Evolutionary conservation across 2,888 invertebrate species (phyloP).

Genomic region (Epicampocera succincta): DNA sequence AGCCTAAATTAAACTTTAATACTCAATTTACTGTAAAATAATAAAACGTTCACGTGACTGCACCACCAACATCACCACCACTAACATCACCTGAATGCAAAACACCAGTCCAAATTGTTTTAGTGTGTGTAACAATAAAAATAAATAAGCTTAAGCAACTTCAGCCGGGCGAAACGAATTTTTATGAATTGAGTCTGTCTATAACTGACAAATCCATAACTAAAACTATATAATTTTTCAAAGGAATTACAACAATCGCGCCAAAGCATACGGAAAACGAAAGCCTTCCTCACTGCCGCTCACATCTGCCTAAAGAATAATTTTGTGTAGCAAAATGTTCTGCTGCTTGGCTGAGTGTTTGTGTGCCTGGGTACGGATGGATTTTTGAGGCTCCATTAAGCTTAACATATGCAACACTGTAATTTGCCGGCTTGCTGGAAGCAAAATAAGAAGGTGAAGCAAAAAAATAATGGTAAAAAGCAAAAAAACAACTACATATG

Average conservation of each 20-base stretch:
- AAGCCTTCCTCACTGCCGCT: slow-evolving; percentile 8
- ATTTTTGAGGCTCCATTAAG: slow-evolving; percentile 63
- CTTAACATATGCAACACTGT: slow-evolving; percentile 70
- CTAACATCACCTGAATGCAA: not conserved
- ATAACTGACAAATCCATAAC: slow-evolving; percentile 65
- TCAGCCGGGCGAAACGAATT: slow-evolving; percentile 55
- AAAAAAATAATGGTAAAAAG: not conserved
- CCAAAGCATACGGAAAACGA: slow-evolving; percentile 12
- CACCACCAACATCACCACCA: slow-evolving; percentile 6
- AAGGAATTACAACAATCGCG: slow-evolving; percentile 35
- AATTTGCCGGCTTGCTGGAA: slow-evolving; percentile 66
- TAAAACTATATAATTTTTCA: slow-evolving; percentile 58
- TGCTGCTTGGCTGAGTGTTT: slow-evolving; percentile 23
- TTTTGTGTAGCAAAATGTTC: slow-evolving; percentile 36
- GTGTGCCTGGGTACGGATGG: slow-evolving; percentile 18
- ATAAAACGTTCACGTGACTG: slow-evolving; percentile 55
- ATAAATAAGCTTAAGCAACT: slow-evolving; percentile 44
- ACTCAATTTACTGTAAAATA: slow-evolving; percentile 53
- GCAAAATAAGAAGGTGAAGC: slow-evolving; percentile 32
- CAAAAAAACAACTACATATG: no score
- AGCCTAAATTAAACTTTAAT: slow-evolving; percentile 60
- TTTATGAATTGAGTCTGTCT: slow-evolving; percentile 67
- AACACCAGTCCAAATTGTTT: not conserved
- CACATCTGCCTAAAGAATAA: slow-evolving; percentile 54
- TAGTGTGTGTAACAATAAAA: not conserved